These are phyloP conservation scores for Nanger granti DNA, from an alignment of 2,113 vertebrate genomes.

Conservation along the genomic window DNA sequence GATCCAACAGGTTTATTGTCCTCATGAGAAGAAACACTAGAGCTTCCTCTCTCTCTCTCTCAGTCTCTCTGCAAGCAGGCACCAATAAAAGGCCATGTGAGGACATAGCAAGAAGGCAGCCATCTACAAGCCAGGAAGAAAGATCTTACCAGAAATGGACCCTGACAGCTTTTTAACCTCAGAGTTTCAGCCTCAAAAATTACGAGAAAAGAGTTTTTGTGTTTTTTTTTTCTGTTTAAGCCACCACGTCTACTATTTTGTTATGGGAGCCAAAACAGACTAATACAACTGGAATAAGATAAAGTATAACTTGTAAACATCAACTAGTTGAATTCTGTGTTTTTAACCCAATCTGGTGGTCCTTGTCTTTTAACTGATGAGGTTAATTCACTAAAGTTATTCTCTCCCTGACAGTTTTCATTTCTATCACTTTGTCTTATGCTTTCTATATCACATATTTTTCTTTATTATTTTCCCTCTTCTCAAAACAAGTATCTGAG, in stretches of 20 bases:
- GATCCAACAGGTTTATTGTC: background rate
- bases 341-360: background rate
- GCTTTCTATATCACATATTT: background rate
- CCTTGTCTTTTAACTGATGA: background rate
- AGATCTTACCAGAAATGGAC: background rate
- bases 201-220: background rate
- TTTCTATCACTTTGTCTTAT: conserved; percentile 7
- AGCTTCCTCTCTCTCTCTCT: background rate
- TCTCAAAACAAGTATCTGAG: background rate
- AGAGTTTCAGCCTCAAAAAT: background rate
- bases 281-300: background rate
- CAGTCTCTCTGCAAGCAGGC: background rate
- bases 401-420: background rate
- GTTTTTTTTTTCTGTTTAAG: background rate
- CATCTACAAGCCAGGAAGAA: background rate
- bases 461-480: background rate
- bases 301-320: background rate
- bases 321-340: background rate
- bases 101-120: background rate
- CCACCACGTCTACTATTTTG: background rate
- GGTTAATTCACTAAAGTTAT: background rate
- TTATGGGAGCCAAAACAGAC: background rate
- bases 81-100: background rate
- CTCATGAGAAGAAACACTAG: background rate
- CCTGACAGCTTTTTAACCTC: background rate